Evolutionary conservation across 1,140 invertebrate species (phyloP), one percentile per base, ranked within the genome.

Genomic region (Solen grandis): DNA sequence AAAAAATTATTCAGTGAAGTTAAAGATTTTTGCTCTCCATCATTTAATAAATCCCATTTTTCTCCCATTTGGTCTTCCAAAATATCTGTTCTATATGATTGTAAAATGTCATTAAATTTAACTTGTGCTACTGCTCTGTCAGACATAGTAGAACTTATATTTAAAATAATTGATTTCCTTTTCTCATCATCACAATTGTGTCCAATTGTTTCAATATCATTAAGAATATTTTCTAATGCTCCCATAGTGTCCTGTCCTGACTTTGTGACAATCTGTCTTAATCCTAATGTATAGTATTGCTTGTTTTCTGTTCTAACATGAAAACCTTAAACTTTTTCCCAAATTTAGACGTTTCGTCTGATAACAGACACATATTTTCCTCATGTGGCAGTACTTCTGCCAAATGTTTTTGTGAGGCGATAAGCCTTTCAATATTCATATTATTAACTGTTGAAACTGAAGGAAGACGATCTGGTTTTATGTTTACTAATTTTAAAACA

Each of bases 71-170:
- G 29, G 1, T 72, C 63, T 25, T 19, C 27, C 33, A 82, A 27
- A 35, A 82, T 65, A n/a, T 70, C 46, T 22, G 25, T 70, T 62
- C 73, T 60, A 38, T 70, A 82, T 13, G 60, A 41, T 33, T 82
- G 46, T 22, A 76, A 35, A 36, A 76, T 33, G 5, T 22, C 8
- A 70, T 75, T 82, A 59, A 81, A 81, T 36, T 68, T 75, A n/a
- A 55, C 52, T 63, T 76, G 80, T 33, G 72, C 76, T 2, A 65
- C 72, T 10, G 80, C 80, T 14, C 65, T 36, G 31, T 82, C 80
- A 3, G 80, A 82, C 72, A 82, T 82, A 16, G 80, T 82, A 46
- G 72, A 82, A 25, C 33, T 38, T 55, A 82, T 82, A 22, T 75
- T 82, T n/a, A 76, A 38, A 14, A 82, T 38, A 36, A 76, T 54